Conservation (phyloP, 2,888 invertebrate genomes). For the Plutella xylostella region DNA sequence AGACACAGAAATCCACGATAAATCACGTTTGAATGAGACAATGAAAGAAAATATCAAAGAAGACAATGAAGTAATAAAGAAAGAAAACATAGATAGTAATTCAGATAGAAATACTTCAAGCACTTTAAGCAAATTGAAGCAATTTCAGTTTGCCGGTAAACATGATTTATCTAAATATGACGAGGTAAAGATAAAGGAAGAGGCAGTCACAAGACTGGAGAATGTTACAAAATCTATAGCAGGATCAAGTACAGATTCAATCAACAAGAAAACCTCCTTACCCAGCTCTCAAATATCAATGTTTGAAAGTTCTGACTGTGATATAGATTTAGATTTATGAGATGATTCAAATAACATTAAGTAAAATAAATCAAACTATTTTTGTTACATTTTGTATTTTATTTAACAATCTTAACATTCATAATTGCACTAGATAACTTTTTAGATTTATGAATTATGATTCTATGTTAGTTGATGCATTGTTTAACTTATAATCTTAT, state of each 20-base stretch:
- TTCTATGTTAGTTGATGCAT: too few relatives aligned
- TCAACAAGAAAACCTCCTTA: neutral
- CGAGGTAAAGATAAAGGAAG: conserved; percentile 26
- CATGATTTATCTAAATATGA: conserved; percentile 38
- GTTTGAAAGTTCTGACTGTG: conserved; percentile 63
- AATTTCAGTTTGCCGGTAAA: conserved; percentile 41
- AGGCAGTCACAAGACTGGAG: neutral
- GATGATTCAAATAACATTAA: neutral
- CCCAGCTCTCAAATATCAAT: conserved; percentile 54
- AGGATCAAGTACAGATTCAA: neutral
- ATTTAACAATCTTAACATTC: too few relatives aligned
- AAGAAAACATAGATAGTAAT: too few relatives aligned
- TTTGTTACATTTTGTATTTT: conserved; percentile 26
- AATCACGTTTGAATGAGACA: neutral
- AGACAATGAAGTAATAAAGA: neutral
- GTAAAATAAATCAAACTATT: neutral
- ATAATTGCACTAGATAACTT: too few relatives aligned
- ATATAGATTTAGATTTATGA: conserved; percentile 61
- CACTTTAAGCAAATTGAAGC: conserved; percentile 37
- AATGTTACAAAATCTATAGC: conserved; percentile 1
- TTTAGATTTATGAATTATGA: too few relatives aligned
- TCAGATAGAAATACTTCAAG: conserved; percentile 18
- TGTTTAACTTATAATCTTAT: conserved; percentile 5
- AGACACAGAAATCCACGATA: conserved; percentile 5
- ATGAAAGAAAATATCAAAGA: neutral